phyloP scores from a whole-genome alignment of 2,113 vertebrate species.

The Sylvia atricapilla region DNA sequence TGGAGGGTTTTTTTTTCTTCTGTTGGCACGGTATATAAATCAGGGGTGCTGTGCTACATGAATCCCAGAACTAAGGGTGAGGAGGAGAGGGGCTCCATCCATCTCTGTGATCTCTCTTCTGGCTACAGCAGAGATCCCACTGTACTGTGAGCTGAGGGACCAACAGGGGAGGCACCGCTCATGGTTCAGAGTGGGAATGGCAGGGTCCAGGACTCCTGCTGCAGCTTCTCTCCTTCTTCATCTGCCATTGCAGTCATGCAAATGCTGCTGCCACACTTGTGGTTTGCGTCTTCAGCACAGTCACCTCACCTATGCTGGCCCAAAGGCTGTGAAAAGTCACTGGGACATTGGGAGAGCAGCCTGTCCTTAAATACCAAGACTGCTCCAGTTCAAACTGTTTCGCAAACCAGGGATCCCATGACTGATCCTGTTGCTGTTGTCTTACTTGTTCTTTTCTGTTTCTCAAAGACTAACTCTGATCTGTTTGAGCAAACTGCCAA shows the following conservation, averaged over 20 bases:
- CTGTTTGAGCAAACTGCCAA: neutral
- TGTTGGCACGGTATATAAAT: neutral
- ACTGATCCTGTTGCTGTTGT: neutral
- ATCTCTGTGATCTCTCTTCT: neutral
- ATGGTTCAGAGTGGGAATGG: accelerated
- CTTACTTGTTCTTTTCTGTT: neutral
- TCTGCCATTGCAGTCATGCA: neutral
- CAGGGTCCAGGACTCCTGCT: neutral
- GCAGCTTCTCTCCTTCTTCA: neutral
- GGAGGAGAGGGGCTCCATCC: neutral
- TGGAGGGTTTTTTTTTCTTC: neutral
- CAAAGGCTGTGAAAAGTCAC: neutral
- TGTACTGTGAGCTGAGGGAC: accelerated
- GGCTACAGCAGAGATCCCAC: neutral
- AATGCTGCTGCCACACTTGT: neutral
- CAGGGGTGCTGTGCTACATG: neutral
- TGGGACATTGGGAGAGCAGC: neutral
- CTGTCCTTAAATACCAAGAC: neutral
- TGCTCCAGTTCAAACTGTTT: neutral
- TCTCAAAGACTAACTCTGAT: neutral
- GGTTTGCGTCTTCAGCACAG: neutral
- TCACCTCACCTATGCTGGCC: neutral
- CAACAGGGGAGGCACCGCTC: accelerated
- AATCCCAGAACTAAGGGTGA: neutral
- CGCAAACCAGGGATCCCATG: neutral